Conservation (phyloP, 2,888 invertebrate genomes). For the Orchesella flavescens region DNA sequence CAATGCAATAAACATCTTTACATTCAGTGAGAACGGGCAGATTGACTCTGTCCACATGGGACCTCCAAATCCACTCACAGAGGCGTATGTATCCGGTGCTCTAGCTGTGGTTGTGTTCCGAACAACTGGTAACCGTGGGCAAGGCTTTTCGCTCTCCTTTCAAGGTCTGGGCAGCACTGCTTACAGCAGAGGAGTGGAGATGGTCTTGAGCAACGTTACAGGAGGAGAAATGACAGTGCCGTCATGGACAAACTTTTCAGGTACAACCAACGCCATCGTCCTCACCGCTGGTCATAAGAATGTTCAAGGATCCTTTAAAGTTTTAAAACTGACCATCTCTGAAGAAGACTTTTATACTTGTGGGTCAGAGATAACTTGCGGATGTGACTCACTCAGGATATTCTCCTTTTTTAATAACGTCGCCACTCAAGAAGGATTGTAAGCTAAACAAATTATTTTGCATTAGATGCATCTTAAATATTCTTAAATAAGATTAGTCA, state of each 20-base stretch:
- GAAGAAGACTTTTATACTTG: conserved; percentile 3
- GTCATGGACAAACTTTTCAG: conserved; percentile 1
- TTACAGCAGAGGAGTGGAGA: neutral
- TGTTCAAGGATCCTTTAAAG: neutral
- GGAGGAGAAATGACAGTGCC: conserved; percentile 14
- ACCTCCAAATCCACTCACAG: conserved; percentile 15
- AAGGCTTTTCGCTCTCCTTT: conserved; percentile 5
- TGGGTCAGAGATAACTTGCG: neutral
- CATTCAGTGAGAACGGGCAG: neutral
- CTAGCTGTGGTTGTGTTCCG: conserved; percentile 24
- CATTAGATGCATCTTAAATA: too few species aligned
- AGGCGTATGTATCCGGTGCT: conserved; percentile 1
- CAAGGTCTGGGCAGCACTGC: neutral
- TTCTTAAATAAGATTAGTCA: neutral
- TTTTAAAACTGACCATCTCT: conserved; percentile 1
- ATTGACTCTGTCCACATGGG: conserved; percentile 8
- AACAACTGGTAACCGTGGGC: neutral
- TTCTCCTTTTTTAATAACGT: neutral
- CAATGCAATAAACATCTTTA: conserved; percentile 22
- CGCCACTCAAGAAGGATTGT: neutral
- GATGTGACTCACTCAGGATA: conserved; percentile 5
- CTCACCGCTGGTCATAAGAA: neutral
- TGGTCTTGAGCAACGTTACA: neutral
- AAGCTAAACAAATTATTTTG: neutral
- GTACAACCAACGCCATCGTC: conserved; percentile 6